Base-by-base conservation (phyloP, 2,888 invertebrate genomes). In the Synergus laeviventris region DNA sequence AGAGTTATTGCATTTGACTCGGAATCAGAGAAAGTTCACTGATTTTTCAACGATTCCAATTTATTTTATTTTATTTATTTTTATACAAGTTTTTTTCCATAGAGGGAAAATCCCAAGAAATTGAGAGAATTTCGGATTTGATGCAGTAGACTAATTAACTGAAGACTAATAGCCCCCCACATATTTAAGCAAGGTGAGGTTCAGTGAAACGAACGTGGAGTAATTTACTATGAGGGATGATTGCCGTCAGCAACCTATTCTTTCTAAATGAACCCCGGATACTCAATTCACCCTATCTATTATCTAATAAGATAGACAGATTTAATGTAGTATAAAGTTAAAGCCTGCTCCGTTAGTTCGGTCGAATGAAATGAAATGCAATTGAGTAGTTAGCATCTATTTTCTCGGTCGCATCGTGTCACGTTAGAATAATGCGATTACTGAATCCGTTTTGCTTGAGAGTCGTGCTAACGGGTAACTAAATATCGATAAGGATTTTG, bases 401-500 rank as follows among this genome's bases (percentile, higher is more conserved):
- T 64, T 64, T 21, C 21, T 42, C 39, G 14, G 21, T 64, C 21
- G 21, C 14, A 5, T 42, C 18, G 18, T 38, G 38, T 38, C 39
- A 64, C 64, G 21, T 64, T 64, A 61, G 16, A 31, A 38, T 61
- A 61, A 61, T 64, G 1, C 21, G 21, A 64, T 24, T 42, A 64
- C 14, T 64, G 12, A 64, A 64, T 64, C 42, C 42, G 3, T 64
- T 39, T 64, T 42, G 39, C 18, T 31, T 31, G 24, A 60, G 3
- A 60, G 31, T 31, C 60, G 31, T 31, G 12, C 31, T 4, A 60
- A 60, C 60, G 60, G 31, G 31, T 31, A 60, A 60, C 60, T 5
- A 24, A 60, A 60, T 31, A 31, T 60, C 60, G 60, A 60, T 60
- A 60, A 60, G 24, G 60, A 31, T 60, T 21, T 31, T 61, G 61